phyloP scores from a whole-genome alignment of 2,888 invertebrate species.

The Galerucella pusilla region DNA sequence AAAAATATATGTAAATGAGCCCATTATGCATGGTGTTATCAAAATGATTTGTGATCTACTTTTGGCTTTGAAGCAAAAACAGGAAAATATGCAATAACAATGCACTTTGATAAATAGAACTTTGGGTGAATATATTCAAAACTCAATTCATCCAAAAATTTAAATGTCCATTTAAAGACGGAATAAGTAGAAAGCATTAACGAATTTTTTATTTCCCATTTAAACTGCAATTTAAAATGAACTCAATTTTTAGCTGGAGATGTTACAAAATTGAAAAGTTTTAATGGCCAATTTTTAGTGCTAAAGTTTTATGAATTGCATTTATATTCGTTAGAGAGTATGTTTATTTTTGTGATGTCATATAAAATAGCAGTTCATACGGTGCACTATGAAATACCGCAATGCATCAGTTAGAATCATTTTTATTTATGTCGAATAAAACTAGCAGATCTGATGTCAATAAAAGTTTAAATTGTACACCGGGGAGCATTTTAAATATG shows the following conservation, averaged over 20 bases:
- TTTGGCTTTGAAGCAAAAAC: too few relatives aligned
- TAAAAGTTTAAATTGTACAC: slow-evolving; percentile 16
- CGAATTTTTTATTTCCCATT: slow-evolving; percentile 24
- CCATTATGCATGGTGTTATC: too few relatives aligned
- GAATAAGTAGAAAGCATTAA: slow-evolving; percentile 11
- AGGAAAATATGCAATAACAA: too few relatives aligned
- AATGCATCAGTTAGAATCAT: slow-evolving; percentile 22
- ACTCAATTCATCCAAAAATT: too few relatives aligned
- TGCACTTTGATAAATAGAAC: too few relatives aligned
- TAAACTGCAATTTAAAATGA: slow-evolving; percentile 34
- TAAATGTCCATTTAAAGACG: neutral
- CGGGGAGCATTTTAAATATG: slow-evolving; percentile 1
- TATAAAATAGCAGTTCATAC: slow-evolving; percentile 19
- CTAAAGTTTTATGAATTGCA: slow-evolving; percentile 16
- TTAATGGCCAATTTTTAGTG: slow-evolving; percentile 16
- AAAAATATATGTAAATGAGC: too few relatives aligned
- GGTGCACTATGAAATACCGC: slow-evolving; percentile 25
- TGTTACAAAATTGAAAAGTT: slow-evolving; percentile 15
- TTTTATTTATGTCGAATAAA: slow-evolving; percentile 19
- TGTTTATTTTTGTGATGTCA: slow-evolving; percentile 25
- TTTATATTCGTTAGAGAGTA: slow-evolving; percentile 18
- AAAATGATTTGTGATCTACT: too few relatives aligned
- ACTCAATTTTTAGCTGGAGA: slow-evolving; percentile 26
- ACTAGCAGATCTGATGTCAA: slow-evolving; percentile 18
- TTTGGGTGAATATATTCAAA: too few relatives aligned